These are phyloP conservation scores for Drosophila prostipennis DNA, from an alignment of 2,888 invertebrate species.

Conservation along the genomic window DNA sequence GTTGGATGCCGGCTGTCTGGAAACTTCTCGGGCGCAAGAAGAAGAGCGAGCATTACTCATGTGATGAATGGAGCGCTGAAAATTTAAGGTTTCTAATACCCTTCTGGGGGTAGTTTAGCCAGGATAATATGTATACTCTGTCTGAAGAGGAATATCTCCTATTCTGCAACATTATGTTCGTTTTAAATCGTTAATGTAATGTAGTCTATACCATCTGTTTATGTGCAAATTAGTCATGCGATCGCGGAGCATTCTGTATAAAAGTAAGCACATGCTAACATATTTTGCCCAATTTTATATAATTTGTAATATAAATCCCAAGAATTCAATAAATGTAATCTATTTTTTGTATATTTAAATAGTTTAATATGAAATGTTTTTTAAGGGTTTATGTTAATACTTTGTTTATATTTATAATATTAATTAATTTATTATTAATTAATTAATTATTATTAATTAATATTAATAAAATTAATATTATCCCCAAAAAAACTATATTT, in stretches of 20 bases:
- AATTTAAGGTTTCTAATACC: background rate
- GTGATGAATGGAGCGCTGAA: conserved; percentile 40
- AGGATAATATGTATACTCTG: background rate
- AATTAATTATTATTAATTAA: no score
- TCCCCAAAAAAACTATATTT: no score
- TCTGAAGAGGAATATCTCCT: no score
- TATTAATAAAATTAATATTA: no score
- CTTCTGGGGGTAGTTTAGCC: background rate
- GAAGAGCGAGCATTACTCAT: conserved; percentile 63
- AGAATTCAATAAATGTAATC: no score
- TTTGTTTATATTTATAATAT: no score
- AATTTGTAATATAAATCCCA: background rate
- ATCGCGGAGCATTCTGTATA: no score
- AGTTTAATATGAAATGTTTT: no score
- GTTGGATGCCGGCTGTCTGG: conserved; percentile 70
- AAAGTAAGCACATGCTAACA: background rate
- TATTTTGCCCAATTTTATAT: background rate
- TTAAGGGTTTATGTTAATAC: no score
- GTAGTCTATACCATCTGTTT: background rate
- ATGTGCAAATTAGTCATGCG: conserved; percentile 2
- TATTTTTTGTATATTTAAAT: no score
- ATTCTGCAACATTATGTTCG: background rate
- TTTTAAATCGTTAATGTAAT: background rate
- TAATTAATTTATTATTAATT: no score
- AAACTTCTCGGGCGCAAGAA: conserved; percentile 68